Evolutionary conservation across 1,140 invertebrate species (phyloP), one percentile per base, ranked within the genome.

Genomic region (Helicoverpa zea): DNA sequence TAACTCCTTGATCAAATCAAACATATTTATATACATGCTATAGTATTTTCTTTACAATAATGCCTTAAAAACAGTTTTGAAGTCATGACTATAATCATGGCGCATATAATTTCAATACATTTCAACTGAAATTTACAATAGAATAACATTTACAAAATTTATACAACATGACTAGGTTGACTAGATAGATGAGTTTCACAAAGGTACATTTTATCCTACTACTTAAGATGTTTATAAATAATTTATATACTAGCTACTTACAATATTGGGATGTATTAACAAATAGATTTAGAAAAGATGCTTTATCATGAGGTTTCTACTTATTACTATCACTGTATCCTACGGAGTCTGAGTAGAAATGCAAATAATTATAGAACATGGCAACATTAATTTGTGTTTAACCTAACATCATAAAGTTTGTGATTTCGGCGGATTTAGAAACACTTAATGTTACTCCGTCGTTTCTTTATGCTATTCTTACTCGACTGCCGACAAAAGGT

Each of bases 1-100:
- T n/a, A 56, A 68, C 29, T 79, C 49, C 63, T 79, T 79, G 75
- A 77, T 77, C 29, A 64, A 77, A 77, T 77, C 59, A 77, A 77
- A 77, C 73, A 63, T 70, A 52, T 75, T 77, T 77, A 77, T 66
- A 77, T 66, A 73, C 43, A 75, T 75, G 43, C 11, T 49, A 61
- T 63, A 29, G 11, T 23, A 30, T 43, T 14, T 75, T 75, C 61
- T 77, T 77, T 61, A 63, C 16, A 59, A 77, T 51, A 64, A 63
- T 76, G 64, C 47, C 5, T 77, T 13, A 72, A 77, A 47, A 63
- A 43, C 35, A 35, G 16, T 29, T 35, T 52, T 51, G 5, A 29
- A 70, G 54, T 70, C 23, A 54, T 70, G 18, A 52, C 66, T 70
- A 14, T 63, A 18, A 52, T 70, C 49, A 70, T 70, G 18, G 23